Evolutionary conservation across 1,140 invertebrate genomes (phyloP).

Genomic region (Pentalonia nigronervosa): DNA sequence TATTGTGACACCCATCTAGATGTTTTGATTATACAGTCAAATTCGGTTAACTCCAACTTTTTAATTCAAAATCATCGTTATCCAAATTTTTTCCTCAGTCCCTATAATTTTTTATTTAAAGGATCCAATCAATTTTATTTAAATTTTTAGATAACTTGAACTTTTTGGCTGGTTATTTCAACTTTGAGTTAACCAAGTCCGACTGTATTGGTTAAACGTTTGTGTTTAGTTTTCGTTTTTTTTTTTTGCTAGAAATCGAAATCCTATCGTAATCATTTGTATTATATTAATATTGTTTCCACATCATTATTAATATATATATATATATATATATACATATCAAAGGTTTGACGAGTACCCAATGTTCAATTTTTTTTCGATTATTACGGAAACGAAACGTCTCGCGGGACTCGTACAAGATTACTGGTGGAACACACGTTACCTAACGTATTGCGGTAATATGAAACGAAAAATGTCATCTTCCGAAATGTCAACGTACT

Average conservation of each 20-base stretch:
- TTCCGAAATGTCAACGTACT: neutral
- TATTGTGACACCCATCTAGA: too few relatives aligned
- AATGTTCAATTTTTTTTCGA: neutral
- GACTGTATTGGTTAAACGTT: neutral
- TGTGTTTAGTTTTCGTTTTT: neutral
- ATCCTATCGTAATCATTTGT: neutral
- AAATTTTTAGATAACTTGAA: too few relatives aligned
- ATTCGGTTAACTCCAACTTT: too few relatives aligned
- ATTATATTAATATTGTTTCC: neutral
- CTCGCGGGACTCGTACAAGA: neutral
- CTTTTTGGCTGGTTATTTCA: too few relatives aligned
- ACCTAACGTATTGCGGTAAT: neutral
- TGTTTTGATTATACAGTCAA: neutral
- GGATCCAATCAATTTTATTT: too few relatives aligned
- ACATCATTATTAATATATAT: neutral
- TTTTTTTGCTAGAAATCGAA: neutral
- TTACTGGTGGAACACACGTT: neutral
- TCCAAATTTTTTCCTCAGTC: too few relatives aligned
- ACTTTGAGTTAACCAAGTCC: too few relatives aligned
- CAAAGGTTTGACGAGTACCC: neutral
- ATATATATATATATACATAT: neutral
- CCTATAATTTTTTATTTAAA: too few relatives aligned
- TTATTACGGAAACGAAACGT: neutral
- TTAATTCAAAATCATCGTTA: too few relatives aligned
- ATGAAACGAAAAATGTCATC: constrained; percentile 23